Conservation (phyloP, 2,113 vertebrate species). For the Brachypteracias leptosomus region DNA sequence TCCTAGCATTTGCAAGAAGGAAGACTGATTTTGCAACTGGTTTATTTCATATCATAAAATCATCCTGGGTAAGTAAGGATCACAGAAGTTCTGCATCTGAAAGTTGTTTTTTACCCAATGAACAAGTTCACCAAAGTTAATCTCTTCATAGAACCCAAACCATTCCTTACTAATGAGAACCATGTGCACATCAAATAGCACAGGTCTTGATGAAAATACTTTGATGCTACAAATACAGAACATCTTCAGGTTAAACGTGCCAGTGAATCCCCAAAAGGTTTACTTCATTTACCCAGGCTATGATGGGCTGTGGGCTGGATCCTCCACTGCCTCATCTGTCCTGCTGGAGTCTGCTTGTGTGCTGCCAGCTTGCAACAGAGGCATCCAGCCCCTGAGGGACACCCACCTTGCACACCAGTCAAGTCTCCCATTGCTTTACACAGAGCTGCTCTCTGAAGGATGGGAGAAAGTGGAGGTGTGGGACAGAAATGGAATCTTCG, state of each 20-base stretch:
- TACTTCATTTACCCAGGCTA: neutral
- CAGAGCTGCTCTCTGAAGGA: neutral
- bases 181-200: conserved; percentile 25
- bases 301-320: neutral
- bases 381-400: rapidly evolving
- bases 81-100: conserved; percentile 46
- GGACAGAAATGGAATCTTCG: neutral
- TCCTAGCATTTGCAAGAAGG: neutral
- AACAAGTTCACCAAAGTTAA: conserved; percentile 46
- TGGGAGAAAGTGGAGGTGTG: neutral
- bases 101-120: conserved; percentile 45
- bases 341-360: rapidly evolving
- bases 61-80: conserved; percentile 12
- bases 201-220: neutral
- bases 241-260: neutral
- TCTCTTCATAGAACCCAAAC: conserved; percentile 7
- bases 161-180: conserved; percentile 26
- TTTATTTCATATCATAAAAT: conserved; percentile 63
- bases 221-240: conserved; percentile 2
- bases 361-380: rapidly evolving
- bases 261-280: neutral
- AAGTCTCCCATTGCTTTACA: neutral
- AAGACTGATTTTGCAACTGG: conserved; percentile 43
- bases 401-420: rapidly evolving
- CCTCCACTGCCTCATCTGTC: neutral